phyloP scores from a whole-genome alignment of 2,888 invertebrate genomes.

The Busseola fusca region DNA sequence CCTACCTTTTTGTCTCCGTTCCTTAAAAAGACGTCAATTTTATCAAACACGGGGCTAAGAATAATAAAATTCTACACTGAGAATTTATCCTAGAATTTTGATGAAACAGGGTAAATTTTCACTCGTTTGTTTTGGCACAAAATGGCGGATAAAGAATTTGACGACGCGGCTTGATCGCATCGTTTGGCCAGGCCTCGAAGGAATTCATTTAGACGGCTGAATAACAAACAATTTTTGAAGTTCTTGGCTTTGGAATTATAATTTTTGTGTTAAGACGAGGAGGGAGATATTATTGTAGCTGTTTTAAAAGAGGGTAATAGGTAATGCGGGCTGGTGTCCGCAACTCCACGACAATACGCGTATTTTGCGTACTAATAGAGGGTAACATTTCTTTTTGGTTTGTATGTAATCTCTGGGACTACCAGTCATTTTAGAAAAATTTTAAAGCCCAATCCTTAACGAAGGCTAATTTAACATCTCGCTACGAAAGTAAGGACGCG shows the following conservation, averaged over 20 bases:
- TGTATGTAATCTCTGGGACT: neutral
- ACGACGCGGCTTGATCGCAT: slow-evolving; percentile 48
- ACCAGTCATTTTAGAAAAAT: neutral
- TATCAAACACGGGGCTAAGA: slow-evolving; percentile 30
- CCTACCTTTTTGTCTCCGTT: slow-evolving; percentile 19
- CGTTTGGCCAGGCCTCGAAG: slow-evolving; percentile 38
- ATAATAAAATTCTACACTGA: slow-evolving; percentile 52
- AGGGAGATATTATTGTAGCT: neutral
- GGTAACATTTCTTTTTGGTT: neutral
- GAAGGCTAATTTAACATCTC: neutral
- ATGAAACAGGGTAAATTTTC: slow-evolving; percentile 58
- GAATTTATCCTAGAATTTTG: slow-evolving; percentile 49
- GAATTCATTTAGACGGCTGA: slow-evolving; percentile 51
- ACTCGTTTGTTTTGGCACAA: slow-evolving; percentile 52
- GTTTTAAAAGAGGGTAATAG: neutral
- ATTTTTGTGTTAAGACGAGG: slow-evolving; percentile 1
- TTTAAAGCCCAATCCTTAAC: neutral
- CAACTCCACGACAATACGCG: too few species aligned
- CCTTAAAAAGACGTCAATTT: slow-evolving; percentile 39
- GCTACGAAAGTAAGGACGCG: too few species aligned
- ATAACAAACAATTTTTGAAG: slow-evolving; percentile 46
- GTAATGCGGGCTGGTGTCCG: too few species aligned
- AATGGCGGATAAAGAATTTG: slow-evolving; percentile 62
- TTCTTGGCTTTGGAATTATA: slow-evolving; percentile 1
- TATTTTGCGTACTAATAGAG: too few species aligned